Evolutionary conservation across 2,113 vertebrate genomes (phyloP).

Genomic region (Hemichromis elongatus): DNA sequence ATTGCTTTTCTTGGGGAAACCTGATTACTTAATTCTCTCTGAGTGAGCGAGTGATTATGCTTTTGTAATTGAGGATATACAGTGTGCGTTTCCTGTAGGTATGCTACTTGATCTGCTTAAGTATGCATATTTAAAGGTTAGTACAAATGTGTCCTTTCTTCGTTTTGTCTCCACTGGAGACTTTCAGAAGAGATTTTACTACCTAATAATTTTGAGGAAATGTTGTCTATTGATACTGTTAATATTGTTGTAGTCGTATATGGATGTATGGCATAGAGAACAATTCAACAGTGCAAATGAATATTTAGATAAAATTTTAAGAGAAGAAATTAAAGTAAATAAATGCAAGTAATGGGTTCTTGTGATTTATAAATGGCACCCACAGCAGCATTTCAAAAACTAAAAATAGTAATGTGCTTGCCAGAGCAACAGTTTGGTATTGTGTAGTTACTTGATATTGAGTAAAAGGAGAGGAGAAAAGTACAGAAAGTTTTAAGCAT

Average conservation of each 20-base stretch:
- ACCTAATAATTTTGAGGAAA: not conserved
- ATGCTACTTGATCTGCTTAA: conserved; percentile 2
- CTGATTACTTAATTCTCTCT: conserved; percentile 5
- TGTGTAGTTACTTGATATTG: not conserved
- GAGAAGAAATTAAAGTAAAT: not conserved
- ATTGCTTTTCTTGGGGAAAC: conserved; percentile 21
- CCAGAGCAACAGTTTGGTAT: not conserved
- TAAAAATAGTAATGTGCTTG: not conserved
- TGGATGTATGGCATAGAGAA: not conserved
- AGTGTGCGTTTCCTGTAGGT: conserved; percentile 2
- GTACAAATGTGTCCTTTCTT: conserved; percentile 1
- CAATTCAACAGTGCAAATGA: not conserved
- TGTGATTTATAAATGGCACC: not conserved
- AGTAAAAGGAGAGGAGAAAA: not conserved
- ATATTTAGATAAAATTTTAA: not conserved
- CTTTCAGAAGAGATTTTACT: not conserved
- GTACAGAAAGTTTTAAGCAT: not conserved
- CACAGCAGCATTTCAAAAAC: not conserved
- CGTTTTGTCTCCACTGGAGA: not conserved
- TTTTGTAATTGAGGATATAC: conserved; percentile 34
- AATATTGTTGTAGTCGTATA: not conserved
- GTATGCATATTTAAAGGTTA: conserved; percentile 2
- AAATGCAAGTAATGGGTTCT: not conserved
- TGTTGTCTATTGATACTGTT: not conserved
- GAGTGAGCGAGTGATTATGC: conserved; percentile 11